phyloP scores from a whole-genome alignment of 2,113 vertebrate genomes.

The Perca flavescens region DNA sequence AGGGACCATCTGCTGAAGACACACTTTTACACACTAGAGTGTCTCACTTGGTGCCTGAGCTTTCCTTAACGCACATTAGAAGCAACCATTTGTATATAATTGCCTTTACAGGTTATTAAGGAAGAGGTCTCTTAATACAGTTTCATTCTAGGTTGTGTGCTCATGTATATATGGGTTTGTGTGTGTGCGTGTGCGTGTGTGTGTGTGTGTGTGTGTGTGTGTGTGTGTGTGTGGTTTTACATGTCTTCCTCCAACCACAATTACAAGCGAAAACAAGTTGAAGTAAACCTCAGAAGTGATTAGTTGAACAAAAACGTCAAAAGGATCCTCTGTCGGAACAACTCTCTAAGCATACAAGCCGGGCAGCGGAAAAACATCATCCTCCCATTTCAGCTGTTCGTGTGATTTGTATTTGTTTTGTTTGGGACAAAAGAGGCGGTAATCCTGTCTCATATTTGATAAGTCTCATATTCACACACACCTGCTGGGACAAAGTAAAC shows the following conservation, averaged over 20 bases:
- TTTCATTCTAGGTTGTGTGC: constrained; percentile 52
- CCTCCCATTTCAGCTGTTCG: constrained; percentile 68
- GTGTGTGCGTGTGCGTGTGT: constrained; percentile 18
- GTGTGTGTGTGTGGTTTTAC: constrained; percentile 39
- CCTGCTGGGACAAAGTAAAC: constrained; percentile 78
- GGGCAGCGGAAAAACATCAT: constrained; percentile 33
- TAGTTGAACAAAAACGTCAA: constrained; percentile 68
- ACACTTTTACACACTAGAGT: constrained; percentile 61
- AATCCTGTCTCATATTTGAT: constrained; percentile 78
- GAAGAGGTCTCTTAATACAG: constrained; percentile 73
- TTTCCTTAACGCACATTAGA: constrained; percentile 42
- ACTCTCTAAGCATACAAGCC: constrained; percentile 44
- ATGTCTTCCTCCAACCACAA: constrained; percentile 65
- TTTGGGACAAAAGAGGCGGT: constrained; percentile 74
- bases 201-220: not conserved
- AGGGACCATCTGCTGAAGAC: constrained; percentile 71
- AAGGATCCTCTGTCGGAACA: constrained; percentile 32
- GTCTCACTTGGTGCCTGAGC: constrained; percentile 25
- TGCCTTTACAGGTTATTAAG: constrained; percentile 76
- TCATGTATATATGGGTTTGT: constrained; percentile 2
- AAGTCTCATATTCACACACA: constrained; percentile 80
- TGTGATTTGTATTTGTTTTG: constrained; percentile 80
- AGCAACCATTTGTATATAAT: constrained; percentile 63
- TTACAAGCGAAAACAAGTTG: constrained; percentile 75
- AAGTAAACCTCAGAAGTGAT: constrained; percentile 59